phyloP scores from a whole-genome alignment of 2,797 vertebrate genomes.

The Oreonectes daqikongensis region DNA sequence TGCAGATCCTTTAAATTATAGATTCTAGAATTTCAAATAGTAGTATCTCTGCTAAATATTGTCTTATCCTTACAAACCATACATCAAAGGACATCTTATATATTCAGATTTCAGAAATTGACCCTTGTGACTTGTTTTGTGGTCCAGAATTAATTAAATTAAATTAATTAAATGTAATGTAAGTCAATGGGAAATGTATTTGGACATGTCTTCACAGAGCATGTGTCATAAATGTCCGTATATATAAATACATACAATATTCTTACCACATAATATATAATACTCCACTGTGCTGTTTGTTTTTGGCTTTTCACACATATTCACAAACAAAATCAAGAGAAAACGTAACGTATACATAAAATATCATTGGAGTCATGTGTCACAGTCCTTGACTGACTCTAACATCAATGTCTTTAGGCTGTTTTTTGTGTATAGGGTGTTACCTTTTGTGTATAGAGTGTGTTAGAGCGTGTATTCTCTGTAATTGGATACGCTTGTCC shows the following conservation, averaged over 20 bases:
- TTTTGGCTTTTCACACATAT: background rate
- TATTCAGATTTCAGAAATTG: too few relatives aligned
- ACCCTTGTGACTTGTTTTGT: too few relatives aligned
- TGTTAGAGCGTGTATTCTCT: slow-evolving; percentile 17
- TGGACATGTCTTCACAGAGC: too few relatives aligned
- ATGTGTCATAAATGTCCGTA: background rate
- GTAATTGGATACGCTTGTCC: slow-evolving; percentile 21
- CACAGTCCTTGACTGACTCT: background rate
- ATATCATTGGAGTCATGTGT: background rate
- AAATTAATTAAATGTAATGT: too few relatives aligned
- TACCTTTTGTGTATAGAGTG: slow-evolving; percentile 8
- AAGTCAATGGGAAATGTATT: too few relatives aligned
- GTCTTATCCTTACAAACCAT: too few relatives aligned
- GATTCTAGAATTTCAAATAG: too few relatives aligned
- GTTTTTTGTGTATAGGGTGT: background rate
- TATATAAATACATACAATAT: background rate
- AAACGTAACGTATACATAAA: slow-evolving; percentile 8
- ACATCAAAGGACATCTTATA: too few relatives aligned
- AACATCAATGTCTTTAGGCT: background rate
- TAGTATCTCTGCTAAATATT: too few relatives aligned
- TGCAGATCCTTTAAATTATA: too few relatives aligned
- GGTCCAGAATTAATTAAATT: too few relatives aligned
- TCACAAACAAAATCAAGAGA: background rate
- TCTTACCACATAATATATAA: background rate
- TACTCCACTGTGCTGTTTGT: background rate